A percentile compares a stretch with the other conserved stretches of the same genome.
Conservation (phyloP, 2,888 invertebrate genomes). For the Pimpla rufipes region DNA sequence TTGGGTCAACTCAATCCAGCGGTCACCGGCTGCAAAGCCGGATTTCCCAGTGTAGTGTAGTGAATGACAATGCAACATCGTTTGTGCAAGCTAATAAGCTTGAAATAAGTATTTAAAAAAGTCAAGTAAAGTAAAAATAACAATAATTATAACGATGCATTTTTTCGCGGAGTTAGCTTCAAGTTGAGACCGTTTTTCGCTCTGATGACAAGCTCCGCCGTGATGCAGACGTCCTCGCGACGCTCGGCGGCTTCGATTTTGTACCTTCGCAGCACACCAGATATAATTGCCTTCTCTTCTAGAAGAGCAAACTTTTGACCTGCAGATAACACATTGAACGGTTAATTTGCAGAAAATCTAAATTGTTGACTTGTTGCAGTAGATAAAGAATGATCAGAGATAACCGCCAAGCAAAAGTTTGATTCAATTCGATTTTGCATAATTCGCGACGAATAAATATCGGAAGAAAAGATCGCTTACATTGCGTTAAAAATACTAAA, state of each 20-base stretch:
- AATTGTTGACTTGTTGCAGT: neutral
- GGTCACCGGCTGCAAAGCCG: no score
- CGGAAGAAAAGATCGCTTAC: no score
- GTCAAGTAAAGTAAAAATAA: neutral
- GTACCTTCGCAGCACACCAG: conserved; percentile 87
- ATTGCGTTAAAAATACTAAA: no score
- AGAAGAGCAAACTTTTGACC: conserved; percentile 88
- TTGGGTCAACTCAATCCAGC: no score
- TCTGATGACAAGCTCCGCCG: conserved; percentile 88
- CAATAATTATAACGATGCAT: conserved; percentile 3
- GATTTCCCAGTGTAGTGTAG: no score
- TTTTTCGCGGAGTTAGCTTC: conserved; percentile 71
- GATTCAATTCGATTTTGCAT: no score
- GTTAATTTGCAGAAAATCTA: neutral
- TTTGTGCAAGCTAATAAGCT: no score
- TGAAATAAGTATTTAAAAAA: neutral
- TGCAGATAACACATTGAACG: conserved; percentile 68
- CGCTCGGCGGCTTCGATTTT: conserved; percentile 87
- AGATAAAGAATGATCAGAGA: no score
- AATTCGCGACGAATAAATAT: no score
- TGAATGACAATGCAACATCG: no score
- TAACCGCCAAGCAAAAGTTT: no score
- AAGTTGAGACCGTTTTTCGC: conserved; percentile 87
- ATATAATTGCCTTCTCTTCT: conserved; percentile 87
- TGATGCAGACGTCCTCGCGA: conserved; percentile 87